Percentiles rank a stretch among this genome's conserved stretches.
These are phyloP conservation scores for Oceanodroma leucorhoa DNA, from an alignment of 2,797 vertebrate species.

Conservation along the genomic window DNA sequence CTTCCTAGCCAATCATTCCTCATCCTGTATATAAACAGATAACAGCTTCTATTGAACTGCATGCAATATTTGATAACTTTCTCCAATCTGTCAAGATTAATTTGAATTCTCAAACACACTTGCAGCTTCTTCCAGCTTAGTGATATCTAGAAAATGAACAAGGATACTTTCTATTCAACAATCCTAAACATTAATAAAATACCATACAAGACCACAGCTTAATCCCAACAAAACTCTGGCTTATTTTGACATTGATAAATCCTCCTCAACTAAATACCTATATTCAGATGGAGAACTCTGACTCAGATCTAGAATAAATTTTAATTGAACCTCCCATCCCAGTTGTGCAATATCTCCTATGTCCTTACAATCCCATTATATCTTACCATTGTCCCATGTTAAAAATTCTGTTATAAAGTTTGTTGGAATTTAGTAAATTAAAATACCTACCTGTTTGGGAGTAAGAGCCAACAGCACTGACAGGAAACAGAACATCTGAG, in stretches of 20 bases:
- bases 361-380: background rate
- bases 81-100: background rate
- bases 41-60: background rate
- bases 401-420: background rate
- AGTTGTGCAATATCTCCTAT: background rate
- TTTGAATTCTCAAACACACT: background rate
- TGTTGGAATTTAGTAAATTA: background rate
- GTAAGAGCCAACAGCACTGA: slow-evolving; percentile 78
- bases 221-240: background rate
- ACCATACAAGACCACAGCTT: background rate
- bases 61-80: background rate
- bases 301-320: background rate
- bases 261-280: background rate
- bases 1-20: background rate
- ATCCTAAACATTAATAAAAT: background rate
- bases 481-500: slow-evolving; percentile 87
- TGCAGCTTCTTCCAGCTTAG: background rate
- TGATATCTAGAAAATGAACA: background rate
- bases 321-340: background rate
- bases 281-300: background rate
- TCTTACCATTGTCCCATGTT: background rate
- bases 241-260: background rate
- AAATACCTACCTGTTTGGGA: slow-evolving; percentile 80
- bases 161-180: background rate
- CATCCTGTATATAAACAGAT: background rate